These are phyloP conservation scores for Xylophagus ater DNA, from an alignment of 2,888 invertebrate genomes.

Conservation along the genomic window DNA sequence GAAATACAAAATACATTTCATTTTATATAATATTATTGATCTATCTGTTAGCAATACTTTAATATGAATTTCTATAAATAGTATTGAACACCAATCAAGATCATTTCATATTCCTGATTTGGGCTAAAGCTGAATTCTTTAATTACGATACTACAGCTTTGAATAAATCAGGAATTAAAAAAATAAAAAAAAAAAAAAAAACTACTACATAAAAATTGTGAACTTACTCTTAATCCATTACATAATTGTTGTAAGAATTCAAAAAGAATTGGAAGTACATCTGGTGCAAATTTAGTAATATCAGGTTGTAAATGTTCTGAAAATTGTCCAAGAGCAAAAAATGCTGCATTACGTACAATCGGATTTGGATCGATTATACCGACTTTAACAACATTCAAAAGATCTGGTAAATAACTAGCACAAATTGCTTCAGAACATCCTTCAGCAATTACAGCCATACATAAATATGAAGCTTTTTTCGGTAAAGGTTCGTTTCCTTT, in stretches of 20 bases:
- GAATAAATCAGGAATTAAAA: constrained; percentile 17
- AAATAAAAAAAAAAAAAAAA: constrained; percentile 2
- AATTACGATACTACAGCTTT: constrained; percentile 16
- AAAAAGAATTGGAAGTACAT: constrained; percentile 61
- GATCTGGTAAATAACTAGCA: constrained; percentile 55
- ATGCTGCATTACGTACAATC: constrained; percentile 60
- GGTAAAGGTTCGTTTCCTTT: constrained; percentile 48
- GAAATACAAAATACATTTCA: constrained; percentile 3
- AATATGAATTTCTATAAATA: too few species aligned
- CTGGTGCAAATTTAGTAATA: constrained; percentile 58
- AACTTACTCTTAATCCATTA: constrained; percentile 41
- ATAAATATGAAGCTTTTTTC: constrained; percentile 60
- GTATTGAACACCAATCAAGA: neutral
- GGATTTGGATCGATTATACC: constrained; percentile 55
- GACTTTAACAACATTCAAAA: constrained; percentile 56
- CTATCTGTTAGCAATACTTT: constrained; percentile 28
- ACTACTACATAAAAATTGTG: constrained; percentile 2
- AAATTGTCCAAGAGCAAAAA: constrained; percentile 71
- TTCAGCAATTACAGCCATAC: constrained; percentile 64
- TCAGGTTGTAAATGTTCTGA: constrained; percentile 71
- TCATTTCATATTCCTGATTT: constrained; percentile 20
- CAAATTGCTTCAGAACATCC: constrained; percentile 67
- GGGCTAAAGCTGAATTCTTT: constrained; percentile 18
- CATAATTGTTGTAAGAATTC: constrained; percentile 54
- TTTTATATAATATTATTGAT: neutral